Percentiles rank a stretch among this genome's conserved stretches.
Evolutionary conservation across 2,113 vertebrate species (phyloP).

Genomic region (Ceyx cyanopectus): DNA sequence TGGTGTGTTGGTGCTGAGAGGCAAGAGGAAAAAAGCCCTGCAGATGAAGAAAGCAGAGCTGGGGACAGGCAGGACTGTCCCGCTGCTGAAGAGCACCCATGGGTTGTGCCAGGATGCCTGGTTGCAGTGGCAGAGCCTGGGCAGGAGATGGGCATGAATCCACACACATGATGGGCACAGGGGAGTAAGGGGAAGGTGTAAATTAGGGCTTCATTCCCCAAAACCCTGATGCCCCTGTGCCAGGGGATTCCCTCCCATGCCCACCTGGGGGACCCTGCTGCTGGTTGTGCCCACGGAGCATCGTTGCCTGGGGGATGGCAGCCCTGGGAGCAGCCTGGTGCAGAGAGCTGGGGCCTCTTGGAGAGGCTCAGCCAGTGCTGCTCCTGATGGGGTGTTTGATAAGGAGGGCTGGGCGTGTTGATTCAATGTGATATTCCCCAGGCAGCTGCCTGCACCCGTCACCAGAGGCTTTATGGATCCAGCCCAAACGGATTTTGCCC

Average conservation of each 20-base stretch:
- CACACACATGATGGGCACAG: accelerated
- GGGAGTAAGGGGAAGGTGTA: neutral
- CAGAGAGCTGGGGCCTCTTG: neutral
- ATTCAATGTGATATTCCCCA: neutral
- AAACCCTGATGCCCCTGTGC: neutral
- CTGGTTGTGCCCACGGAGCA: neutral
- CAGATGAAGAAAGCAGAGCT: neutral
- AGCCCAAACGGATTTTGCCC: neutral
- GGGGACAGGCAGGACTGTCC: neutral
- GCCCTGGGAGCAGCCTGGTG: neutral
- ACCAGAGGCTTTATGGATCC: neutral
- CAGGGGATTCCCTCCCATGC: accelerated
- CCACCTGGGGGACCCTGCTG: neutral
- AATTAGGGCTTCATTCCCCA: neutral
- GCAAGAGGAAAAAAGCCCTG: slow-evolving; percentile 8
- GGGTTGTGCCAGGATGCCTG: accelerated
- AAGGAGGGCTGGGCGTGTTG: neutral
- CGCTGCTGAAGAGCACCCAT: accelerated
- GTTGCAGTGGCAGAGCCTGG: neutral
- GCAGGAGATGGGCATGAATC: neutral
- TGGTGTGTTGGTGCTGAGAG: neutral
- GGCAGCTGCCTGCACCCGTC: neutral
- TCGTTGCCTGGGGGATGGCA: neutral
- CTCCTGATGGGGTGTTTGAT: neutral
- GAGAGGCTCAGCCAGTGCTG: neutral